phyloP scores from a whole-genome alignment of 1,140 invertebrate genomes.

The Leptopilina boulardi region DNA sequence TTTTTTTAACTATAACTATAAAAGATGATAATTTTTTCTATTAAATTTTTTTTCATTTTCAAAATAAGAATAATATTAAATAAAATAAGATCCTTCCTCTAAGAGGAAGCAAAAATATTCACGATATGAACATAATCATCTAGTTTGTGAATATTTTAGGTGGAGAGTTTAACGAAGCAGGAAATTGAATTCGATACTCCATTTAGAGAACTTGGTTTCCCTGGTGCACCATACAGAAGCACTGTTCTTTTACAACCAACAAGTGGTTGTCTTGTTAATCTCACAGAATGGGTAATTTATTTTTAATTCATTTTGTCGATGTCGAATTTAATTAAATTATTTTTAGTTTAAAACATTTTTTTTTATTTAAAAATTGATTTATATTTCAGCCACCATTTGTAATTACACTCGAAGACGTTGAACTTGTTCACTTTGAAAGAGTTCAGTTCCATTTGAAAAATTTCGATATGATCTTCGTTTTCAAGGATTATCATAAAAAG shows the following conservation, averaged over 20 bases:
- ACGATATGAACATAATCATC: no score
- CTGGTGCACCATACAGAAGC: conserved; percentile 97
- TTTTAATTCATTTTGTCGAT: conserved; percentile 38
- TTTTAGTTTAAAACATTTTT: conserved; percentile 4
- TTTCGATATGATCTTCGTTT: conserved; percentile 99
- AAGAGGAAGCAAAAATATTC: no score
- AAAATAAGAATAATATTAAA: no score
- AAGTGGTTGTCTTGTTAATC: conserved; percentile 95
- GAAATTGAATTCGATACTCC: conserved; percentile 99
- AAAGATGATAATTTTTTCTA: no score
- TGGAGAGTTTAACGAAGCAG: conserved; percentile 96
- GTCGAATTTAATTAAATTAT: not conserved
- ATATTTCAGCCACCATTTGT: conserved; percentile 94
- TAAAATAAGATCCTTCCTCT: no score
- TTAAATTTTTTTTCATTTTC: no score
- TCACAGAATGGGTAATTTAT: conserved; percentile 97
- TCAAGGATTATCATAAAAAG: conserved; percentile 98
- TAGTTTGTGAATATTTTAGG: conserved; percentile 76
- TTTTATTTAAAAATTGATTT: conserved; percentile 34
- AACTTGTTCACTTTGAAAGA: conserved; percentile 98
- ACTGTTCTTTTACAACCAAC: conserved; percentile 98
- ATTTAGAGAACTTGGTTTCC: conserved; percentile 97
- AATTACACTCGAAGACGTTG: conserved; percentile 97
- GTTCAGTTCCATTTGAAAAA: conserved; percentile 99
- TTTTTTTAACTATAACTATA: no score